phyloP scores from a whole-genome alignment of 2,888 invertebrate genomes.

The Listrodromus nycthemerus region DNA sequence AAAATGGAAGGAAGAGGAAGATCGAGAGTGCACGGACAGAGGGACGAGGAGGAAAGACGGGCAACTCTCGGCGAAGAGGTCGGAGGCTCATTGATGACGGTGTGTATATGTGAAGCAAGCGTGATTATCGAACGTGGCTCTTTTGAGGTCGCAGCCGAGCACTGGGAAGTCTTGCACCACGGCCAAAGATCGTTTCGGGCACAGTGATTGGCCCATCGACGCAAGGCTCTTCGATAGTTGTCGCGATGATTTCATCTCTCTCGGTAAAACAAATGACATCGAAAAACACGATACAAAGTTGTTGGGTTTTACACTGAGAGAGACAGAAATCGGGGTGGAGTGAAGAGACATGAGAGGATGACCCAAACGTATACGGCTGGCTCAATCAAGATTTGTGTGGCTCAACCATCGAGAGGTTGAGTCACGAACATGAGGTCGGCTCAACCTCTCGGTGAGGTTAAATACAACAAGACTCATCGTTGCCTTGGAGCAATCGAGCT shows the following conservation, averaged over 20 bases:
- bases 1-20: not conserved
- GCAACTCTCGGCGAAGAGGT: slow-evolving; percentile 25
- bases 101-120: not conserved
- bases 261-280: not conserved
- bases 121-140: slow-evolving; percentile 10
- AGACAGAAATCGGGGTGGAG: too few species aligned
- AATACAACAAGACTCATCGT: too few species aligned
- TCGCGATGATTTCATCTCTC: not conserved
- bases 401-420: too few species aligned
- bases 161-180: not conserved
- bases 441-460: too few species aligned
- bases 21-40: not conserved
- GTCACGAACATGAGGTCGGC: too few species aligned
- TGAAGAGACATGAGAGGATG: too few species aligned
- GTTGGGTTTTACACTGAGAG: too few species aligned
- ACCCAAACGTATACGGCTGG: too few species aligned
- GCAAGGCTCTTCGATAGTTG: not conserved
- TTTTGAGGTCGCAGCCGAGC: slow-evolving; percentile 12
- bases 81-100: slow-evolving; percentile 42
- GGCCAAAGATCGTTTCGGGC: not conserved
- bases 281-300: not conserved
- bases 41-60: not conserved
- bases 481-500: too few species aligned
- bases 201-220: not conserved
- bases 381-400: too few species aligned